Percentiles rank a stretch among this genome's conserved stretches.
These are phyloP conservation scores for Aphidius gifuensis DNA, from an alignment of 1,140 invertebrate genomes.

Conservation along the genomic window DNA sequence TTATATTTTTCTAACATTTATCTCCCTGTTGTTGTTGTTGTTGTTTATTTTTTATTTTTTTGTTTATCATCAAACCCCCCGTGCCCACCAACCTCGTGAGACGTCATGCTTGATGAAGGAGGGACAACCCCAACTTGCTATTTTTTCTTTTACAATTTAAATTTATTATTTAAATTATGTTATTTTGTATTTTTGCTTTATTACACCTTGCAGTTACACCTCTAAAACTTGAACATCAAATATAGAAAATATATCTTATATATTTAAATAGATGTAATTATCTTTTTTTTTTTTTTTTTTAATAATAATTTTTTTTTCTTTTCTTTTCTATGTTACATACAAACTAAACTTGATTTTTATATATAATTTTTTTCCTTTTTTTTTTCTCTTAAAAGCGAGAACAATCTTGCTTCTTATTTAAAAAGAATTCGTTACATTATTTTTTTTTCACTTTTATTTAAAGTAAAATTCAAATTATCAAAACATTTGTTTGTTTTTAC, in stretches of 20 bases:
- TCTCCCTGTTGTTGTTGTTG: too few relatives aligned
- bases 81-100: too few relatives aligned
- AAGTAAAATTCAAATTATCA: too few relatives aligned
- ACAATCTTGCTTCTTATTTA: neutral
- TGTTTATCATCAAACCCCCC: too few relatives aligned
- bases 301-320: conserved; percentile 28
- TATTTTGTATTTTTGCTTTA: conserved; percentile 16
- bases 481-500: too few relatives aligned
- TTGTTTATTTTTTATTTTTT: too few relatives aligned
- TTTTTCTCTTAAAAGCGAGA: too few relatives aligned
- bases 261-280: conserved; percentile 42
- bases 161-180: conserved; percentile 11
- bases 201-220: conserved; percentile 46
- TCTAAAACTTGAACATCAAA: conserved; percentile 54
- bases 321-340: neutral
- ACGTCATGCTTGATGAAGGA: too few relatives aligned
- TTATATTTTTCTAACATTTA: too few relatives aligned
- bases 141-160: neutral
- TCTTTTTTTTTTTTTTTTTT: conserved; percentile 11
- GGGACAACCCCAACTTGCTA: neutral
- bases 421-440: neutral
- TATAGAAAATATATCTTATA: conserved; percentile 55
- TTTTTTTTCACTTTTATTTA: neutral
- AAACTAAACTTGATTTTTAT: conserved; percentile 2
- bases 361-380: conserved; percentile 21